phyloP scores from a whole-genome alignment of 2,797 vertebrate species.

The Phyllotis vaccarum region DNA sequence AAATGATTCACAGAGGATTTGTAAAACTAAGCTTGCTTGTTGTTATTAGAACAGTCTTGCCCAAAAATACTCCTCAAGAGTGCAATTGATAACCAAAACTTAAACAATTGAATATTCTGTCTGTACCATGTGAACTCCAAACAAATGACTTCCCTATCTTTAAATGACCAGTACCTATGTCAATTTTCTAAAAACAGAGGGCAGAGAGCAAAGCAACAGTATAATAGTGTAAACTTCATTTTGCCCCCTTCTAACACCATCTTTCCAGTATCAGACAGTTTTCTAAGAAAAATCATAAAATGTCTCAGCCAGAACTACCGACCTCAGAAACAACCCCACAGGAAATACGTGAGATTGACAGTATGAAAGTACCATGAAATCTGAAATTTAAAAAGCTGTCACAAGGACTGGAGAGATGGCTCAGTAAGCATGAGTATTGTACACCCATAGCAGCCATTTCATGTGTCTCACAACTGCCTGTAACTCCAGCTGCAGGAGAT shows the following conservation, averaged over 20 bases:
- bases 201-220: neutral
- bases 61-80: neutral
- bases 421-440: neutral
- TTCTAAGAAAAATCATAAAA: slow-evolving; percentile 17
- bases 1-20: neutral
- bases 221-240: slow-evolving; percentile 31
- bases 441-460: neutral
- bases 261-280: slow-evolving; percentile 13
- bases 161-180: neutral
- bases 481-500: too few relatives aligned
- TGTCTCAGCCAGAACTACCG: neutral
- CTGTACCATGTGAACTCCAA: neutral
- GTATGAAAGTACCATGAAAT: neutral
- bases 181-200: neutral
- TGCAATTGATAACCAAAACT: neutral
- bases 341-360: neutral
- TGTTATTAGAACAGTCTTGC: neutral
- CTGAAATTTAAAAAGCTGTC: neutral
- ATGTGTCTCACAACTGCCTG: neutral
- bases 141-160: neutral
- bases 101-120: neutral
- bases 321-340: neutral
- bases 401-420: neutral
- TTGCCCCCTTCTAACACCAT: neutral
- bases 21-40: neutral